Base-by-base conservation (phyloP, 2,113 vertebrate species). In the Epinephelus moara region DNA sequence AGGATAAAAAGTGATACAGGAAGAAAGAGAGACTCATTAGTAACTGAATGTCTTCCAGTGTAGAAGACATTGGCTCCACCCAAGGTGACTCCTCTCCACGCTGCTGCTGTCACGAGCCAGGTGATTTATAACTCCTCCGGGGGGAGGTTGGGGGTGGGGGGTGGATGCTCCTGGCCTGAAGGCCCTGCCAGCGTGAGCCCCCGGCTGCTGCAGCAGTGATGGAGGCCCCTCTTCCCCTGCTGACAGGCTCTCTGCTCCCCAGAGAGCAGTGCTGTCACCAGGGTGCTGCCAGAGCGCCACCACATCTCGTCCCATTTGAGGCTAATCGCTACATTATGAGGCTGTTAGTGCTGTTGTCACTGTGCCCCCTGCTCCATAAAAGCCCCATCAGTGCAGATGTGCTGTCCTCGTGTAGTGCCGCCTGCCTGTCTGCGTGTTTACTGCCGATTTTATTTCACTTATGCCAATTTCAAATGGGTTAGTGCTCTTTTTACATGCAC, bases 61-160 rank as follows among this genome's bases (percentile, higher is more conserved):
- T 42, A 78, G 70, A 75, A 85, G 70, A 56, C 60, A 64, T 18
- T 9, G 7, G 75, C 88, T 78, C 88, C 84, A 73, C 80, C 85
- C 91, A 92, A 90, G 94, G 87, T 94, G 92, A 92, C 87, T 92
- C 81, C 78, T 70, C 74, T 82, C 66, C 63, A 17, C 11, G 18
- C 81, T 84, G 72, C 70, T 52, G 85, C 88, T 90, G 84, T 91
- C 90, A 89, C 79, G 62, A 83, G 40, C 55, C 84, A 9, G 80
- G 76, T 93, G 90, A 92, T 92, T 92, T 87, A 92, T 86, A 69
- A 61, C 83, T 82, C 75, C 82, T 76, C 62, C 14, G 60, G 78
- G 85, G 75, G 50, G 69, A 64, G 37, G 37, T n/a, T 66, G n/a
- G 59, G 67, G 37, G 49, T 33, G 55, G 11, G 9, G 17, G 59